Conservation (phyloP, 2,113 vertebrate genomes). For the Heterotilapia buettikoferi region DNA sequence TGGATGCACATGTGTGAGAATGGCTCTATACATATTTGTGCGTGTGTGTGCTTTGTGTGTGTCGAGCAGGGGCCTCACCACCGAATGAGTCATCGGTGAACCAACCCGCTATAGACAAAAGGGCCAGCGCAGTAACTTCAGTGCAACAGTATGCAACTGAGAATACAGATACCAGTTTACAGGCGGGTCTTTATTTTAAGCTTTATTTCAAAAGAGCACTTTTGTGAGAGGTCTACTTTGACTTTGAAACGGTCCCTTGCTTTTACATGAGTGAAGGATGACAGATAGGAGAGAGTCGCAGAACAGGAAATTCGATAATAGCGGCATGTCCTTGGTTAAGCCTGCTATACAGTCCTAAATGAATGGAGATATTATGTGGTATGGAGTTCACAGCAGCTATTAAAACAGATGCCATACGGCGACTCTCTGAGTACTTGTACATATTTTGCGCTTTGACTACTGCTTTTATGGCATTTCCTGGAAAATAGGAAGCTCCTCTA, state of each 20-base stretch:
- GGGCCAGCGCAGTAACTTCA: background rate
- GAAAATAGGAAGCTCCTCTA: conserved; percentile 27
- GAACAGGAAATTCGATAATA: conserved; percentile 16
- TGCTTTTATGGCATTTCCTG: conserved; percentile 14
- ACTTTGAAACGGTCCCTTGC: background rate
- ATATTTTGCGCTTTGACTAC: conserved; percentile 11
- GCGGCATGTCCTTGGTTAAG: conserved; percentile 5
- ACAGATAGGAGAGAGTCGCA: background rate
- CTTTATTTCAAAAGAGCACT: background rate
- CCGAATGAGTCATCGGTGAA: background rate
- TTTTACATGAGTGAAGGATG: background rate
- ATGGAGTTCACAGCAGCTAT: background rate
- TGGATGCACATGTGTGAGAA: background rate
- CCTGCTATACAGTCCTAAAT: background rate
- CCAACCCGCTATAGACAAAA: background rate
- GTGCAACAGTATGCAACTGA: background rate
- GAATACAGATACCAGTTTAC: background rate
- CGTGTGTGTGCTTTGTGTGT: background rate
- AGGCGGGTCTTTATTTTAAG: background rate
- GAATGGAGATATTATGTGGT: conserved; percentile 22
- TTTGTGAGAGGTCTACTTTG: background rate
- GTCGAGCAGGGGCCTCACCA: too few relatives aligned
- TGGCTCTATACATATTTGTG: background rate
- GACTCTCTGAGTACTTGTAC: background rate
- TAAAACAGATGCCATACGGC: background rate